Percentiles rank a stretch among this genome's conserved stretches.
These are phyloP conservation scores for Heliconius melpomene DNA, from an alignment of 1,140 invertebrate species.

Conservation along the genomic window DNA sequence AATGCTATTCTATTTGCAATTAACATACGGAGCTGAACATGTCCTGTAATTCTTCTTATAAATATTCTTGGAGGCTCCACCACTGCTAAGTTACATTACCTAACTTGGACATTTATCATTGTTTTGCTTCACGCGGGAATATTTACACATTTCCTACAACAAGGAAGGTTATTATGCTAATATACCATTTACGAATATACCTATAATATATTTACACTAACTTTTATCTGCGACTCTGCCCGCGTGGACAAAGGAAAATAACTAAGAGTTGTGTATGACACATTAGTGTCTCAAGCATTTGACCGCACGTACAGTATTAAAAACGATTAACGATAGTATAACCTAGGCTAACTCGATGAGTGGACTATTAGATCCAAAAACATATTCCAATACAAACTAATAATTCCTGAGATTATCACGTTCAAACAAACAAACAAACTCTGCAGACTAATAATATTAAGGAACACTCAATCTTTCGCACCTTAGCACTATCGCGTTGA, in stretches of 20 bases:
- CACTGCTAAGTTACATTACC: not conserved
- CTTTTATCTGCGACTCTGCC: too few species aligned
- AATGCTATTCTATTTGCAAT: not conserved
- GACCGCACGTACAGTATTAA: too few species aligned
- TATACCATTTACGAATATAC: not conserved
- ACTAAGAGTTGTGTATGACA: too few species aligned
- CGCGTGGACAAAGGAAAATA: too few species aligned
- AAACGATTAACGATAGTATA: too few species aligned
- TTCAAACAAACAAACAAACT: not conserved
- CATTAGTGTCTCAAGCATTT: too few species aligned
- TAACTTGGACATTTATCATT: constrained; percentile 9
- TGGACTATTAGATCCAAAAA: too few species aligned
- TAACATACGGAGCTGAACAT: not conserved
- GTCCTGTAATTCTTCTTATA: not conserved
- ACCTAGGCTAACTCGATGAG: too few species aligned
- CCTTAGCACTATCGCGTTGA: constrained; percentile 17
- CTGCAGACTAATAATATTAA: not conserved
- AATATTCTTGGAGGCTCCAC: not conserved
- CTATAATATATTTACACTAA: not conserved
- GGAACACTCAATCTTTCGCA: not conserved
- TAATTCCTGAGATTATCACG: not conserved
- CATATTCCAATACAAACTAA: too few species aligned
- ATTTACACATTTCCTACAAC: constrained; percentile 9
- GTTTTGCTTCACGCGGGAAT: not conserved
- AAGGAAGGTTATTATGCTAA: constrained; percentile 28